A percentile compares a stretch with the other conserved stretches of the same genome.
Conservation (phyloP, 1,140 invertebrate genomes). For the Venturia canescens region DNA sequence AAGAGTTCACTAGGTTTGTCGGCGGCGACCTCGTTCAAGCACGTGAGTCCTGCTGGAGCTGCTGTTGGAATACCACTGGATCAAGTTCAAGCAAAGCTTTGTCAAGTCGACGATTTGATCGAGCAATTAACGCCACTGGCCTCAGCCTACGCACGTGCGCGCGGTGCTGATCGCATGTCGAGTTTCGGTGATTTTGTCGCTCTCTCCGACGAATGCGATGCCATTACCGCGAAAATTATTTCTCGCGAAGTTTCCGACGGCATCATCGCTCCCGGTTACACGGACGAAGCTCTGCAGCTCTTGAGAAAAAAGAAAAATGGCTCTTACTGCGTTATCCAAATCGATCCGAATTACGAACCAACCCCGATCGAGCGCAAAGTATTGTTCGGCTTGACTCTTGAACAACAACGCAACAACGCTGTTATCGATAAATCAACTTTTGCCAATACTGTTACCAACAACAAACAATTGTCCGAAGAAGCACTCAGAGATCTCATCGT, state of each 20-base stretch:
- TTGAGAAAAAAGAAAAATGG: conserved; percentile 97
- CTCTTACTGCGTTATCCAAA: conserved; percentile 94
- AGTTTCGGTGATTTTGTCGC: conserved; percentile 99
- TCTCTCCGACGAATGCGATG: conserved; percentile 94
- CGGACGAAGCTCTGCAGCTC: conserved; percentile 89
- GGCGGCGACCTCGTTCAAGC: conserved; percentile 98
- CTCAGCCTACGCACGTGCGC: conserved; percentile 94
- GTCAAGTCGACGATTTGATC: conserved; percentile 93
- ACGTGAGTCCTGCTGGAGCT: conserved; percentile 97
- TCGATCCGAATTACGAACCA: conserved; percentile 92
- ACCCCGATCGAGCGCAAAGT: conserved; percentile 89
- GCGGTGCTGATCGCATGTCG: conserved; percentile 99
- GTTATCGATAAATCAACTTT: conserved; percentile 89
- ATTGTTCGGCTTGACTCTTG: conserved; percentile 93
- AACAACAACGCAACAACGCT: conserved; percentile 95
- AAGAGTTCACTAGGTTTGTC: conserved; percentile 88
- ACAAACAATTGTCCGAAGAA: conserved; percentile 82
- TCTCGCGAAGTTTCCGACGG: conserved; percentile 95
- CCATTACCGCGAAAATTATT: conserved; percentile 87
- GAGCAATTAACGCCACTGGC: conserved; percentile 91
- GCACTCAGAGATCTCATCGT: conserved; percentile 95
- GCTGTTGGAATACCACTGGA: conserved; percentile 91
- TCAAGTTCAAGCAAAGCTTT: conserved; percentile 88
- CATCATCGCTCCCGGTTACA: conserved; percentile 95
- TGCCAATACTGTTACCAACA: conserved; percentile 88